Conservation (phyloP, 2,113 vertebrate genomes). For the Tragelaphus scriptus region DNA sequence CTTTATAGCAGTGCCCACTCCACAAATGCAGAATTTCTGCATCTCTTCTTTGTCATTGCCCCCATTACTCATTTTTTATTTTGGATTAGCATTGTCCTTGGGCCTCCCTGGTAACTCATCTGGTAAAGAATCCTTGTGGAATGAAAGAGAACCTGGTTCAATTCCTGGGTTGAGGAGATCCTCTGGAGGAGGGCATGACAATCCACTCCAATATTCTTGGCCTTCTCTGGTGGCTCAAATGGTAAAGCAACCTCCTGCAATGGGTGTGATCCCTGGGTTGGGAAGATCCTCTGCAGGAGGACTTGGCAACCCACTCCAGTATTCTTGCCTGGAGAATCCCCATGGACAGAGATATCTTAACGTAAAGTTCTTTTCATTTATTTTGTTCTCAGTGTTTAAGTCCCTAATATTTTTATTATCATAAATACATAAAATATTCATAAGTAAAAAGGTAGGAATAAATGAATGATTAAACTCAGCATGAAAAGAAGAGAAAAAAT, state of each 20-base stretch:
- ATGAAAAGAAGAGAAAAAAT: neutral
- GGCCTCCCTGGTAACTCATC: neutral
- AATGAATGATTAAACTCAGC: slow-evolving; percentile 24
- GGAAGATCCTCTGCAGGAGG: neutral
- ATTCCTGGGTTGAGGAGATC: neutral
- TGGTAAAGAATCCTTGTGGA: neutral
- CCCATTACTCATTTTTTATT: neutral
- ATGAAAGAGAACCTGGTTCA: neutral
- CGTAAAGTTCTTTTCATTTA: neutral
- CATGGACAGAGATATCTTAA: neutral
- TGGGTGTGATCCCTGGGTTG: no score
- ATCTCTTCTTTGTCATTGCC: neutral
- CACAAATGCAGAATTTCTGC: neutral
- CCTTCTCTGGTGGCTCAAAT: no score
- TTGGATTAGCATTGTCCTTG: neutral
- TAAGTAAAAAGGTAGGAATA: neutral
- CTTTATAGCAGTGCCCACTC: neutral
- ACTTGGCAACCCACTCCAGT: neutral
- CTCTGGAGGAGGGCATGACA: neutral
- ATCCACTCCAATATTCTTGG: neutral
- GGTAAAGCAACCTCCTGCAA: no score
- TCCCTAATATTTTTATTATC: neutral
- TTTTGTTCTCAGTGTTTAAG: neutral
- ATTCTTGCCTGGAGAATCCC: neutral
- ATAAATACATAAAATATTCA: slow-evolving; percentile 13